phyloP scores from a whole-genome alignment of 2,888 invertebrate genomes.

The Papilio gigon region DNA sequence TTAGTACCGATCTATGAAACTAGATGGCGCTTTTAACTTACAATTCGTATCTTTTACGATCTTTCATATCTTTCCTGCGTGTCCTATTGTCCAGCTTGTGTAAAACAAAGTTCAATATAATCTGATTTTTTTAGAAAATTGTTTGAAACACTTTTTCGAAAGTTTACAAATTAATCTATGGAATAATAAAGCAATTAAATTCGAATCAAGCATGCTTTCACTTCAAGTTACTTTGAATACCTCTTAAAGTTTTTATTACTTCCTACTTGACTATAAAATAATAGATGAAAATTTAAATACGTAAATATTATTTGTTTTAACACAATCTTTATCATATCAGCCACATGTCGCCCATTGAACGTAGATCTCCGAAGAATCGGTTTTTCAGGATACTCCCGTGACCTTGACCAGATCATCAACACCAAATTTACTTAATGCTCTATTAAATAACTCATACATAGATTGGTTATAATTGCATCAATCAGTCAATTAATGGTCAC shows the following conservation, averaged over 20 bases:
- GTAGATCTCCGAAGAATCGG: too few species aligned
- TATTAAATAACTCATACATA: too few species aligned
- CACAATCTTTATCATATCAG: too few species aligned
- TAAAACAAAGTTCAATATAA: background rate
- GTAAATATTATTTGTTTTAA: background rate
- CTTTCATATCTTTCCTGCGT: background rate
- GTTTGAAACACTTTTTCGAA: background rate
- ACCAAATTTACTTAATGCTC: too few species aligned
- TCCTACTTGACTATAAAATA: background rate
- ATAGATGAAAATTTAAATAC: background rate
- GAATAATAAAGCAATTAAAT: slow-evolving; percentile 12
- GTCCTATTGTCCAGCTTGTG: background rate
- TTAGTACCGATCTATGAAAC: background rate
- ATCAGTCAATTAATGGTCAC: too few species aligned
- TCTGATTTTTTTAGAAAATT: background rate
- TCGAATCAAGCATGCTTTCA: slow-evolving; percentile 13
- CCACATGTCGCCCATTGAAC: too few species aligned
- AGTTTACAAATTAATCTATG: slow-evolving; percentile 1
- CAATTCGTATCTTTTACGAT: background rate
- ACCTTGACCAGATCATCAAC: too few species aligned
- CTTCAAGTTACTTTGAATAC: background rate
- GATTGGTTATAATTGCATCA: too few species aligned
- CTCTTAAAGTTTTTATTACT: background rate
- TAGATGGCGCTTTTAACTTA: background rate
- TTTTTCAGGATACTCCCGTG: too few species aligned